phyloP scores from a whole-genome alignment of 2,113 vertebrate genomes.

The Rhinogobius similis region DNA sequence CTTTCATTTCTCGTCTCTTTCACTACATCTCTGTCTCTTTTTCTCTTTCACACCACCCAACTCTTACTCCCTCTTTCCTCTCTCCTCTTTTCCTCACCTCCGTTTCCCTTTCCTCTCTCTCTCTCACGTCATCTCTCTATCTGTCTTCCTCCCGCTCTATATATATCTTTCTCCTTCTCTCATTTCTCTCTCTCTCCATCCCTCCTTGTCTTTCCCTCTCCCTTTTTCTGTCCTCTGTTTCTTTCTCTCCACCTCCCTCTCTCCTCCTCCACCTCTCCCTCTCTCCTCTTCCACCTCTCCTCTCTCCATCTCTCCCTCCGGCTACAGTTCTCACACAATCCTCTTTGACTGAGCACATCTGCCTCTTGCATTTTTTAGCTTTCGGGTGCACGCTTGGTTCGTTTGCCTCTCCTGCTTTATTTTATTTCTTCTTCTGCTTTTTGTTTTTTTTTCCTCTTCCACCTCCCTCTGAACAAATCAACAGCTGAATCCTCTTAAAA shows the following conservation, averaged over 20 bases:
- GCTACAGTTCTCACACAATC: conserved; percentile 20
- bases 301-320: not conserved
- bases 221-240: too few species aligned
- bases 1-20: too few species aligned
- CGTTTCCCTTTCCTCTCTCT: too few species aligned
- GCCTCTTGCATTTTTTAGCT: conserved; percentile 7
- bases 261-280: not conserved
- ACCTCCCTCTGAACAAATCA: not conserved
- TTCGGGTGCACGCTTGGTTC: not conserved
- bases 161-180: not conserved
- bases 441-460: not conserved
- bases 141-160: too few species aligned
- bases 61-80: too few species aligned
- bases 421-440: not conserved
- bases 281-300: not conserved
- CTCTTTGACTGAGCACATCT: conserved; percentile 15
- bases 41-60: too few species aligned
- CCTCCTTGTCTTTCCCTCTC: too few species aligned
- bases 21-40: too few species aligned
- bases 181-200: too few species aligned
- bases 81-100: too few species aligned
- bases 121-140: too few species aligned
- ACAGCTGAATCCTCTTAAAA: conserved; percentile 13
- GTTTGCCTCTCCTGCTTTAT: not conserved
- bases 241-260: too few species aligned